Conservation (phyloP, 1,140 invertebrate species). For the Drosophila persimilis region DNA sequence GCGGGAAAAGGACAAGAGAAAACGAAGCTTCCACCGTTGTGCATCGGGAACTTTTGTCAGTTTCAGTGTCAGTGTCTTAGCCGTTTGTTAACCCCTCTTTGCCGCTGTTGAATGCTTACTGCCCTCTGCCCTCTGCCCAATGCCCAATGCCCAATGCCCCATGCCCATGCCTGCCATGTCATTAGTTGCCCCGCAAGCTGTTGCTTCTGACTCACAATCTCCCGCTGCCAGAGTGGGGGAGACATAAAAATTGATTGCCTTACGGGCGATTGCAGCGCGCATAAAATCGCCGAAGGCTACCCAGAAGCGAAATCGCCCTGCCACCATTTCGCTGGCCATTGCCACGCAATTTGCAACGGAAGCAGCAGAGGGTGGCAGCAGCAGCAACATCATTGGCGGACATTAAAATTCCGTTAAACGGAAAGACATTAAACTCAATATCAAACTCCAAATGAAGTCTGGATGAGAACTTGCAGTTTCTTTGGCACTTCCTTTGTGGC, state of each 20-base stretch:
- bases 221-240: no score
- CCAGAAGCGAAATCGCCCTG: no score
- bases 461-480: conserved; percentile 22
- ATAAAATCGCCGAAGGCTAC: conserved; percentile 40
- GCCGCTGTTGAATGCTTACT: background rate
- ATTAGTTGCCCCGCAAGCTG: conserved; percentile 41
- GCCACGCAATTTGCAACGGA: conserved; percentile 52
- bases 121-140: background rate
- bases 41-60: conserved; percentile 28
- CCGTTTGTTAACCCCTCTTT: conserved; percentile 8
- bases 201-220: conserved; percentile 14
- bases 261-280: conserved; percentile 43
- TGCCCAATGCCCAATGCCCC: background rate
- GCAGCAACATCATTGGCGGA: conserved; percentile 28
- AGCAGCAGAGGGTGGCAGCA: background rate
- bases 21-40: conserved; percentile 10
- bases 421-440: conserved; percentile 20
- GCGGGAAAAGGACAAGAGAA: background rate
- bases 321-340: conserved; percentile 36
- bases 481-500: background rate
- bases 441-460: background rate
- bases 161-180: conserved; percentile 28
- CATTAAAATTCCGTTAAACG: conserved; percentile 47
- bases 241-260: conserved; percentile 67
- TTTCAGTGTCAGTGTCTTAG: conserved; percentile 36